Evolutionary conservation across 2,797 vertebrate genomes (phyloP), one percentile per base, ranked within the genome.

Genomic region (Cryptoblepharus egeriae): DNA sequence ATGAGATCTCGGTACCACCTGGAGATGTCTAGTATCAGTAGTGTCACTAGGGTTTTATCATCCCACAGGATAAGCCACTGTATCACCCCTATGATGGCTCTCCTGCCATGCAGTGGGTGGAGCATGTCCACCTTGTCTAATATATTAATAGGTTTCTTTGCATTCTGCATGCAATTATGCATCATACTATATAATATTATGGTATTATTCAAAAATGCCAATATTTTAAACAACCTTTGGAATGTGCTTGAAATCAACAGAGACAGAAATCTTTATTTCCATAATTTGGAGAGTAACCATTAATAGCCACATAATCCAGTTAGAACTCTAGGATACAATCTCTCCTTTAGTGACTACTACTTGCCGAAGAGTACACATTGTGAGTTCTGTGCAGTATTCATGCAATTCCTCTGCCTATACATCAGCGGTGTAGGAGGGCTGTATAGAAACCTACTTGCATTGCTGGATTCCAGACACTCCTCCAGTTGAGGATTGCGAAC

Each of bases 401-500:
- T 69, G 16, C 7, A 39, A 32, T 61, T 75, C 67, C 57, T 76
- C 65, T 35, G 30, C 52, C 35, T 37, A 37, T 24, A 68, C 39
- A 20, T 37, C 35, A 13, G 60, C 16, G 0, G 26, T 57, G 79
- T 64, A 55, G 74, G 74, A 71, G 65, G 69, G 57, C 57, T 77
- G 28, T 22, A 30, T 3, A 76, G 80, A 70, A 61, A 70, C 77
- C 77, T 70, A 22, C 28, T 45, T 32, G 35, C 35, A 49, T 26
- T 18, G 57, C 18, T 61, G 39, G 55, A 80, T 80, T 80, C 81
- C 42, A 30, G 35, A 39, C 9, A 70, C 58, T n/a, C 67, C 74
- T 70, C 42, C 45, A 26, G 37, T 52, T 30, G 57, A 42, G 2
- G 39, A 24, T 71, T 71, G 45, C 32, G 26, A 77, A 58, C 68